Conservation (phyloP, 2,797 vertebrate species). For the Cyclura pinguis region DNA sequence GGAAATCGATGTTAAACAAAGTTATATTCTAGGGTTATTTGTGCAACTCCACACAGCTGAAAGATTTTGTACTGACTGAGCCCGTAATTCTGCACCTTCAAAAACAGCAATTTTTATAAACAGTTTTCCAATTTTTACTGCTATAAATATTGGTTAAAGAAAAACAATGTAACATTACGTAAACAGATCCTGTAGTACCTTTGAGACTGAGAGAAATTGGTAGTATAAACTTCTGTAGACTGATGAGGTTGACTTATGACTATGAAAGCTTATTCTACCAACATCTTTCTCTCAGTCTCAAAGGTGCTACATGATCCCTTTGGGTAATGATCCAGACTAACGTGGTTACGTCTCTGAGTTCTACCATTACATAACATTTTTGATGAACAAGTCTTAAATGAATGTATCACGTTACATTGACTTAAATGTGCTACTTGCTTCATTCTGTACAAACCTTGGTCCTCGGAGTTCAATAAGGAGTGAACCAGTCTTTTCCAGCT, state of each 20-base stretch:
- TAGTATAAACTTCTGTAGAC: too few relatives aligned
- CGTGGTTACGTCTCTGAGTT: too few relatives aligned
- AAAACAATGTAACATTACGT: neutral
- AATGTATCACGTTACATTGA: neutral
- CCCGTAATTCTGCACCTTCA: neutral
- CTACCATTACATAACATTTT: too few relatives aligned
- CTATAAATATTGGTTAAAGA: neutral
- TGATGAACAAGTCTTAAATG: neutral
- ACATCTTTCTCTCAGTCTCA: too few relatives aligned
- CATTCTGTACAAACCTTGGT: slow-evolving; percentile 86
- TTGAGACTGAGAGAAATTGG: too few relatives aligned
- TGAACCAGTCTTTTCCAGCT: slow-evolving; percentile 90
- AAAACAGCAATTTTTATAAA: slow-evolving; percentile 3
- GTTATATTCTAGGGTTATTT: neutral
- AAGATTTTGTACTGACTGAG: neutral
- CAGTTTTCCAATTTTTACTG: neutral
- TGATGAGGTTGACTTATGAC: too few relatives aligned
- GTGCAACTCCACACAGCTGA: neutral
- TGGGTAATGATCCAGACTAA: too few relatives aligned
- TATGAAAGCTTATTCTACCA: too few relatives aligned
- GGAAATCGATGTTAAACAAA: neutral
- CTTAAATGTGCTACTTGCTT: neutral
- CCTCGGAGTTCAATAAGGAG: slow-evolving; percentile 93
- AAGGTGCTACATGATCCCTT: too few relatives aligned
- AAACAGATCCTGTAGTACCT: too few relatives aligned